Evolutionary conservation across 2,113 vertebrate genomes (phyloP).

Genomic region (Toxotes chatareus): DNA sequence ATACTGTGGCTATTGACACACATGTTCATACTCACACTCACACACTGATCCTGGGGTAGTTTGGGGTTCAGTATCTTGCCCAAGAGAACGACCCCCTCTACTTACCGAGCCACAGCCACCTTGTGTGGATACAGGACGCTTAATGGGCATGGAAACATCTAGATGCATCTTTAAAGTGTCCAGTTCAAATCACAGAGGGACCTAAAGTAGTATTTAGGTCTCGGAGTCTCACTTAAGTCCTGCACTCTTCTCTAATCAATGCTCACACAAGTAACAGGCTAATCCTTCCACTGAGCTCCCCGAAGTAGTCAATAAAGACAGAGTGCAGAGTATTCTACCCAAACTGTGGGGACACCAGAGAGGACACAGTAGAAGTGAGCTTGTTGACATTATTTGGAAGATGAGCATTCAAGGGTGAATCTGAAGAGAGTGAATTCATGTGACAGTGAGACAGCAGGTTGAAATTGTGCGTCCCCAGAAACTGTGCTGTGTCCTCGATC

Average conservation of each 20-base stretch:
- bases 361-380: neutral
- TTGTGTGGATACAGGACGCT: no score
- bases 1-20: no score
- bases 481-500: conserved; percentile 4
- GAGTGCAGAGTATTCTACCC: neutral
- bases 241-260: conserved; percentile 28
- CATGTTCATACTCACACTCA: no score
- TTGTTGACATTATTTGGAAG: conserved; percentile 26
- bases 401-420: conserved; percentile 12
- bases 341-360: neutral
- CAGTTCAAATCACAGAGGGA: neutral
- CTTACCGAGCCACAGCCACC: no score
- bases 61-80: no score
- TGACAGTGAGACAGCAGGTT: conserved; percentile 19
- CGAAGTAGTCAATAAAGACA: conserved; percentile 27
- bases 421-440: neutral
- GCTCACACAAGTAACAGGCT: conserved; percentile 10
- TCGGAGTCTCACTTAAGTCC: conserved; percentile 17
- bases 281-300: conserved; percentile 45
- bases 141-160: neutral
- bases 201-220: conserved; percentile 2
- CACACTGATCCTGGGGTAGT: no score
- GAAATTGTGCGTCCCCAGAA: neutral
- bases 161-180: conserved; percentile 18
- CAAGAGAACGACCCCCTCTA: no score